Evolutionary conservation across 2,888 invertebrate genomes (phyloP).

Genomic region (Diarsia dahlii): DNA sequence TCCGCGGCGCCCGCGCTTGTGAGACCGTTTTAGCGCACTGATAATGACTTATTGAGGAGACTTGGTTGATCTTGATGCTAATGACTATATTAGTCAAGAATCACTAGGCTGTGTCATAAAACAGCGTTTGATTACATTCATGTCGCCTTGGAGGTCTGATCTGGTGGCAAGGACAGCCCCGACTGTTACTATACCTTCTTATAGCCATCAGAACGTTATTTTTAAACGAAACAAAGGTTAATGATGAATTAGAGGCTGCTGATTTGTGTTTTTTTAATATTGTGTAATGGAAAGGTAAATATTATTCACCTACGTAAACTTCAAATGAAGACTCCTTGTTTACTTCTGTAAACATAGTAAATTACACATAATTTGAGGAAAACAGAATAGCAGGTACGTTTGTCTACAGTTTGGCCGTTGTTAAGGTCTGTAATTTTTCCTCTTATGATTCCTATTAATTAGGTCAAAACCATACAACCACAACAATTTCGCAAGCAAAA

Average conservation of each 20-base stretch:
- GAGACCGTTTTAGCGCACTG: conserved; percentile 60
- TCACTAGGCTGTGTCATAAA: conserved; percentile 47
- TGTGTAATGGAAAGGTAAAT: conserved; percentile 22
- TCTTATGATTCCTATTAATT: conserved; percentile 48
- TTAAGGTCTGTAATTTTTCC: conserved; percentile 44
- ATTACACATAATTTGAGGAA: conserved; percentile 30
- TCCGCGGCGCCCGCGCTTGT: conserved; percentile 76
- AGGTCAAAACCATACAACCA: conserved; percentile 56
- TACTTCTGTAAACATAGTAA: conserved; percentile 7
- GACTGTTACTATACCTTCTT: conserved; percentile 40
- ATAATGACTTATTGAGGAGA: conserved; percentile 63
- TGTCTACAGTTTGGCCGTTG: neutral
- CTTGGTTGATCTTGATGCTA: conserved; percentile 47
- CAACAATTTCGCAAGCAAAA: conserved; percentile 38
- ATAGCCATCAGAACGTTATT: conserved; percentile 15
- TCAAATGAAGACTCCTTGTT: conserved; percentile 2
- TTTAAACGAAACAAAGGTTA: conserved; percentile 9
- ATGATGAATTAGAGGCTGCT: neutral
- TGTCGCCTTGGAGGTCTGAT: conserved; percentile 53
- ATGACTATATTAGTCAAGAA: conserved; percentile 65
- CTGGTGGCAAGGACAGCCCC: conserved; percentile 53
- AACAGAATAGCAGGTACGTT: conserved; percentile 20
- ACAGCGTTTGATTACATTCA: conserved; percentile 50
- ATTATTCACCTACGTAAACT: conserved; percentile 6
- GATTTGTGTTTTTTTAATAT: conserved; percentile 11